phyloP scores from a whole-genome alignment of 1,140 invertebrate genomes.

The Cydia splendana region DNA sequence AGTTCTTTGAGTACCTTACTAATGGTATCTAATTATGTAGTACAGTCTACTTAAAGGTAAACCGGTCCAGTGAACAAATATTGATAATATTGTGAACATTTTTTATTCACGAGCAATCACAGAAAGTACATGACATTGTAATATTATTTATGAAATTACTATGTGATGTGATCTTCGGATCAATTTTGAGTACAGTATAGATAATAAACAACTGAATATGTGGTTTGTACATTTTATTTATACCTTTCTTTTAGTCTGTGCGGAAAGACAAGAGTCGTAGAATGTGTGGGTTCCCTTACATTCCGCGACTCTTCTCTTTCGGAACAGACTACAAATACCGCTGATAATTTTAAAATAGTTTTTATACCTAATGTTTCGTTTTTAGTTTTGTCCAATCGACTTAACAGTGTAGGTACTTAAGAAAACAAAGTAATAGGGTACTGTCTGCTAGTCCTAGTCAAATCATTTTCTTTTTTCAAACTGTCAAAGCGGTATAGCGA shows the following conservation, averaged over 20 bases:
- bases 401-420: too few relatives aligned
- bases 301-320: too few relatives aligned
- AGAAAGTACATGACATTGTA: constrained; percentile 80
- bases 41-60: constrained; percentile 73
- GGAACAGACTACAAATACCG: not conserved
- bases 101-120: constrained; percentile 79
- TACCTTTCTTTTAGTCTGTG: not conserved
- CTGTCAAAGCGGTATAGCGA: too few relatives aligned
- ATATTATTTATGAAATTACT: constrained; percentile 81
- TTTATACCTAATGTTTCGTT: too few relatives aligned
- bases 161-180: constrained; percentile 81
- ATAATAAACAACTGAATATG: constrained; percentile 82
- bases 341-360: too few relatives aligned
- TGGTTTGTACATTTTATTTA: constrained; percentile 70
- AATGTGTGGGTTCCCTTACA: too few relatives aligned
- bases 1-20: constrained; percentile 75
- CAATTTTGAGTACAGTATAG: constrained; percentile 81
- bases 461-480: too few relatives aligned
- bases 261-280: too few relatives aligned
- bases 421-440: too few relatives aligned
- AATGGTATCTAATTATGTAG: constrained; percentile 74
- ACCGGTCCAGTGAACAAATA: constrained; percentile 80
- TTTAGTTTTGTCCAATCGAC: too few relatives aligned
- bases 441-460: too few relatives aligned
- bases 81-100: constrained; percentile 79